Conservation (phyloP, 1,140 invertebrate species). For the Bombus difficillimus region DNA sequence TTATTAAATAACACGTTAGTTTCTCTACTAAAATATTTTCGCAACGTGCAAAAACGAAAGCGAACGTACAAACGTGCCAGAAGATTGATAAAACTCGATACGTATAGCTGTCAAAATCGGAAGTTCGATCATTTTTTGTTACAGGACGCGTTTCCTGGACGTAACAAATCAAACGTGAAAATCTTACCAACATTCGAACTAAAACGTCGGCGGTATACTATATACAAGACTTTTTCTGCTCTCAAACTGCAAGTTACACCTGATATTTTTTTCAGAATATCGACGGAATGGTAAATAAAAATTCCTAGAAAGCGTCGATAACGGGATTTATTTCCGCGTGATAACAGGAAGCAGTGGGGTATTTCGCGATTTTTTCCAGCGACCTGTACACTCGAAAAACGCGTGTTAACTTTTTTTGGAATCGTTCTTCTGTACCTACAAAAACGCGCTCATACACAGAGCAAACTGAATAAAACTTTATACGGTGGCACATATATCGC, state of each 20-base stretch:
- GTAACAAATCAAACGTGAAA: constrained; percentile 10
- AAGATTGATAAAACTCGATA: constrained; percentile 20
- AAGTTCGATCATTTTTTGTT: background rate
- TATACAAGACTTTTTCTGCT: background rate
- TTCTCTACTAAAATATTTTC: background rate
- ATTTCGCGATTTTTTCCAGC: background rate
- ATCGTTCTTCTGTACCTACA: background rate
- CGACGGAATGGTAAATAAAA: background rate
- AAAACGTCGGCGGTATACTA: background rate
- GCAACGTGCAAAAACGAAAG: background rate
- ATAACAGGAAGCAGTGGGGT: background rate
- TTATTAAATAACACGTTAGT: background rate
- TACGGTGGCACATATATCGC: too few relatives aligned
- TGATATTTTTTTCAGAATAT: too few relatives aligned
- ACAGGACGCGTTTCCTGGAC: background rate
- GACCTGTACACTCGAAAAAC: constrained; percentile 10
- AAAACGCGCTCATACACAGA: background rate
- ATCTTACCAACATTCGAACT: background rate
- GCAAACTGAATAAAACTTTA: constrained; percentile 1
- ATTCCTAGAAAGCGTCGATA: background rate
- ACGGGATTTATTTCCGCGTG: background rate
- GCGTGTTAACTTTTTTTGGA: background rate
- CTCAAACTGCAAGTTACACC: background rate
- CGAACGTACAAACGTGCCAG: background rate
- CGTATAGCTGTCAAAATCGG: constrained; percentile 12